Conservation (phyloP, 2,113 vertebrate species). For the Burhinus oedicnemus region DNA sequence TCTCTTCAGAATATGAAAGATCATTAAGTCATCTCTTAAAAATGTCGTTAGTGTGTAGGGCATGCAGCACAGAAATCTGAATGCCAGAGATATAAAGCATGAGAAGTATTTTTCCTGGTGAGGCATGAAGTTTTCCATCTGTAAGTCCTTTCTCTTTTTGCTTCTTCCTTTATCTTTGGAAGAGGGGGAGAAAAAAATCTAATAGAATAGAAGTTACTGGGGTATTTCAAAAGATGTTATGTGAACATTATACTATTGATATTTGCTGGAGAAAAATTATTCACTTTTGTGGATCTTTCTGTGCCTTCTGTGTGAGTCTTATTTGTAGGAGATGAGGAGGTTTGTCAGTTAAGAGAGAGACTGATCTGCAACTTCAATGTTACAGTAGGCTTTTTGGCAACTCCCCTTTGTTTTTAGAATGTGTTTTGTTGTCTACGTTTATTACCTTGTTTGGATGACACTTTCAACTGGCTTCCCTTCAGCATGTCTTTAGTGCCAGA, state of each 20-base stretch:
- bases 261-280: not conserved
- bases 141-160: not conserved
- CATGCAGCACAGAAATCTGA: not conserved
- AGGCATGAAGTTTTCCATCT: not conserved
- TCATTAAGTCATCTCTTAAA: not conserved
- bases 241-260: not conserved
- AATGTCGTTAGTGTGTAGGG: not conserved
- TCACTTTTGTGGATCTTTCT: not conserved
- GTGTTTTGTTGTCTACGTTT: not conserved
- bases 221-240: not conserved
- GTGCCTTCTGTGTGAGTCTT: not conserved
- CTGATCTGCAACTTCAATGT: not conserved
- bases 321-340: not conserved
- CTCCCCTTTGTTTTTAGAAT: not conserved
- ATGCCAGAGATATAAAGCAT: slow-evolving; percentile 9
- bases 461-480: not conserved
- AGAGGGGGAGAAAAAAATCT: not conserved
- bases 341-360: not conserved
- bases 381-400: not conserved
- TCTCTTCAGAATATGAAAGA: not conserved
- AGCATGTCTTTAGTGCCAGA: not conserved
- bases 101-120: not conserved
- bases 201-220: not conserved
- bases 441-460: slow-evolving; percentile 1
- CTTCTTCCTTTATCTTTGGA: not conserved